Percentiles rank a stretch among this genome's conserved stretches.
Conservation (phyloP, 2,113 vertebrate species). For the Nanorana parkeri region DNA sequence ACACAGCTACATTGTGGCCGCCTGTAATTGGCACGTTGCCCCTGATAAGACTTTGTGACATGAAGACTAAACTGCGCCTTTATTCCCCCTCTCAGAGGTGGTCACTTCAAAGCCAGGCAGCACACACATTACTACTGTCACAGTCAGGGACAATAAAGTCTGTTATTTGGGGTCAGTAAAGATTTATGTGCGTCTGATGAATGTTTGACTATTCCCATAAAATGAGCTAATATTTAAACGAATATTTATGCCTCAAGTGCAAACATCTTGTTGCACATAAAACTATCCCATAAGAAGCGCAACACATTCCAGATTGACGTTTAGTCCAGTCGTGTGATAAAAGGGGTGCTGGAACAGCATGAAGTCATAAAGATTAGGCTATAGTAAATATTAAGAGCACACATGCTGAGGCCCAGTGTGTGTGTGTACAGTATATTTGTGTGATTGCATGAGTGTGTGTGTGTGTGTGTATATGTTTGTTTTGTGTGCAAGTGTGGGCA, state of each 20-base stretch:
- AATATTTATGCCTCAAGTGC: background rate
- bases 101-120: slow-evolving; percentile 31
- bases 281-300: background rate
- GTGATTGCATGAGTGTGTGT: too few species aligned
- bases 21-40: slow-evolving; percentile 43
- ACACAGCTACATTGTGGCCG: slow-evolving; percentile 31
- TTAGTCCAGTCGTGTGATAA: background rate
- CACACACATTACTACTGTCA: slow-evolving; percentile 24
- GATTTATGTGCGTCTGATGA: slow-evolving; percentile 2
- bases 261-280: background rate
- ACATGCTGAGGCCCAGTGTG: too few species aligned
- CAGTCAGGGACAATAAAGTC: slow-evolving; percentile 32
- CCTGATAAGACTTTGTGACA: slow-evolving; percentile 35
- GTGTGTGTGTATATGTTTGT: too few species aligned
- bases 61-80: slow-evolving; percentile 35
- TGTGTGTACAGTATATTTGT: too few species aligned
- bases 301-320: background rate
- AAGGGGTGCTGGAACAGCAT: background rate
- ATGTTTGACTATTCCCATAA: background rate
- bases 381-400: too few species aligned
- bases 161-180: slow-evolving; percentile 17
- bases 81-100: slow-evolving; percentile 42
- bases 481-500: too few species aligned
- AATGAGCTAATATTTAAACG: background rate
- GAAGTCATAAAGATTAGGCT: too few species aligned